Evolutionary conservation across 2,888 invertebrate genomes (phyloP).

Genomic region (Ectemnius cavifrons): DNA sequence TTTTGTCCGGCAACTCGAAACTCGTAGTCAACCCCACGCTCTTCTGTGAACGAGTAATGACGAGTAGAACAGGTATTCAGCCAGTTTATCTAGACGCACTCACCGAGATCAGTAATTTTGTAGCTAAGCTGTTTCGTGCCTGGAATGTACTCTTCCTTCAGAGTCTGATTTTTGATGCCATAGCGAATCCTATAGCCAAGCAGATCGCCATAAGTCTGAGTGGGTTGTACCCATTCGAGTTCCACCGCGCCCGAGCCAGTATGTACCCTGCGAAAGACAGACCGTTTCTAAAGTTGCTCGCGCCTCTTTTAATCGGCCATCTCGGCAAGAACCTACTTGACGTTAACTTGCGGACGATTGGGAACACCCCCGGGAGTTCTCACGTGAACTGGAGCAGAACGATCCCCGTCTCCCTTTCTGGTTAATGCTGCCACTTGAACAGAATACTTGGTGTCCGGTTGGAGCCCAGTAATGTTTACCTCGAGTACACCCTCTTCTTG

Average conservation of each 20-base stretch:
- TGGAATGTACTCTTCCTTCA: slow-evolving; percentile 86
- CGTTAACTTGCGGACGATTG: slow-evolving; percentile 88
- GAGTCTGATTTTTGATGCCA: slow-evolving; percentile 89
- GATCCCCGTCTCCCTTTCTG: slow-evolving; percentile 96
- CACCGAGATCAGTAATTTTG: slow-evolving; percentile 86
- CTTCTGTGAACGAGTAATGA: slow-evolving; percentile 74
- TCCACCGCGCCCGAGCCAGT: slow-evolving; percentile 93
- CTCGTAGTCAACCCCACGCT: slow-evolving; percentile 96
- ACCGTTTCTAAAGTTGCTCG: not conserved
- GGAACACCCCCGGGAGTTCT: slow-evolving; percentile 97
- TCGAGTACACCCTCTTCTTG: slow-evolving; percentile 88
- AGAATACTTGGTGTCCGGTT: slow-evolving; percentile 96
- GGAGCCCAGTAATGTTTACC: slow-evolving; percentile 91
- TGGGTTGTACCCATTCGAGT: slow-evolving; percentile 94
- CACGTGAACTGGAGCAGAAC: slow-evolving; percentile 90
- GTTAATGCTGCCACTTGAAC: slow-evolving; percentile 98
- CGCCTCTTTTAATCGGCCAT: not conserved
- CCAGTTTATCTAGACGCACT: slow-evolving; percentile 19
- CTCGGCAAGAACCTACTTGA: slow-evolving; percentile 82
- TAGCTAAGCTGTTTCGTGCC: slow-evolving; percentile 84
- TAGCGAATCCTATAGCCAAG: slow-evolving; percentile 92
- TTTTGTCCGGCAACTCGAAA: slow-evolving; percentile 98
- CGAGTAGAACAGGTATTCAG: too few species aligned
- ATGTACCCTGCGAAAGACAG: slow-evolving; percentile 82
- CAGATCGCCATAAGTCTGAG: slow-evolving; percentile 92